phyloP scores from a whole-genome alignment of 2,113 vertebrate species.

The Eurypyga helias region DNA sequence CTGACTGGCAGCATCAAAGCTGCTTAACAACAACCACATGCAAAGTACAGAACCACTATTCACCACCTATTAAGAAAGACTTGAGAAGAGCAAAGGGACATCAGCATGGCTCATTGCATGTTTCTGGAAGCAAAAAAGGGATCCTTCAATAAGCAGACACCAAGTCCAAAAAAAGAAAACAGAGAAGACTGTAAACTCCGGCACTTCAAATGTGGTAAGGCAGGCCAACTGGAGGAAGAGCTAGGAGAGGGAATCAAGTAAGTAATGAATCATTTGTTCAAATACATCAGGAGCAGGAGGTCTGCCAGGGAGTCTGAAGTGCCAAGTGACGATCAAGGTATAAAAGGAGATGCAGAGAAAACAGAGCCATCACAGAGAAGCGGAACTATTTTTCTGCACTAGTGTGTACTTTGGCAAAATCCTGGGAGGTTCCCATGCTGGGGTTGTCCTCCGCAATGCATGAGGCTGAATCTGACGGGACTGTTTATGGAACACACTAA shows the following conservation, averaged over 20 bases:
- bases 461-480: not conserved
- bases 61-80: not conserved
- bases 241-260: not conserved
- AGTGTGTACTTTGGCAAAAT: not conserved
- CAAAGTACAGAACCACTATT: slow-evolving; percentile 6
- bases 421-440: not conserved
- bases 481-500: not conserved
- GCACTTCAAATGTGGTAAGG: not conserved
- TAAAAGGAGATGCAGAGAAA: slow-evolving; percentile 6
- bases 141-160: not conserved
- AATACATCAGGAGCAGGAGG: slow-evolving; percentile 1
- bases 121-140: slow-evolving; percentile 1
- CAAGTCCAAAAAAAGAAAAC: not conserved
- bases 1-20: slow-evolving; percentile 30
- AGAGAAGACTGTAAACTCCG: slow-evolving; percentile 6
- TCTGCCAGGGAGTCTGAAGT: not conserved
- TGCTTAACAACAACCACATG: not conserved
- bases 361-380: not conserved
- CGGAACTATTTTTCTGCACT: not conserved
- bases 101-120: not conserved
- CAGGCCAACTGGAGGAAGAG: not conserved
- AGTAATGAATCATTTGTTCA: slow-evolving; percentile 36
- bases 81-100: slow-evolving; percentile 7
- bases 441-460: not conserved
- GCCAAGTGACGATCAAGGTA: not conserved